Percentiles rank a stretch among this genome's conserved stretches.
Evolutionary conservation across 2,888 invertebrate genomes (phyloP).

Genomic region (Sinelater perroti): DNA sequence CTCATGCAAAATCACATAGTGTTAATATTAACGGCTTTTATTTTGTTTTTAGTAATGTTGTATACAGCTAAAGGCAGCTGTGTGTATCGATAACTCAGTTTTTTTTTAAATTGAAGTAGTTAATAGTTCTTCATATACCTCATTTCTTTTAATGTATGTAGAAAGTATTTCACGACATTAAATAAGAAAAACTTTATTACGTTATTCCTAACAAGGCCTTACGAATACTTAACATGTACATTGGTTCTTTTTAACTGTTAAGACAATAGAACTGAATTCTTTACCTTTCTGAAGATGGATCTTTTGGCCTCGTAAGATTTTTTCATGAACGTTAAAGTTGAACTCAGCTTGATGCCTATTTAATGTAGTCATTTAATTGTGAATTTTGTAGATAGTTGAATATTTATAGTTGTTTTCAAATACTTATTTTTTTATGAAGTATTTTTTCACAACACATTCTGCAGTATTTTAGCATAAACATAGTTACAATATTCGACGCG

Average conservation of each 20-base stretch:
- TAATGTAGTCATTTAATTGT: constrained; percentile 33
- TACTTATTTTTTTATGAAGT: constrained; percentile 40
- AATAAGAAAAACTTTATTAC: constrained; percentile 17
- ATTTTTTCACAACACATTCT: constrained; percentile 39
- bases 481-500: constrained; percentile 31
- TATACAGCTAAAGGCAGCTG: constrained; percentile 30
- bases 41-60: constrained; percentile 1
- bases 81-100: constrained; percentile 12
- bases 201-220: constrained; percentile 22
- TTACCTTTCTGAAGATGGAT: too few relatives aligned
- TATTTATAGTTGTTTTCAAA: constrained; percentile 40
- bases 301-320: too few relatives aligned
- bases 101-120: constrained; percentile 22
- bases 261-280: constrained; percentile 30
- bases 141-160: constrained; percentile 34
- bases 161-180: constrained; percentile 31
- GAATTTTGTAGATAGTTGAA: constrained; percentile 39
- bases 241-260: constrained; percentile 33
- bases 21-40: background rate
- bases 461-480: constrained; percentile 37
- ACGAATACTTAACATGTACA: constrained; percentile 34
- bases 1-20: background rate
- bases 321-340: too few relatives aligned
- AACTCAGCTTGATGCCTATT: too few relatives aligned
- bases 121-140: constrained; percentile 37